phyloP scores from a whole-genome alignment of 2,113 vertebrate species.

The Notiomystis cincta region DNA sequence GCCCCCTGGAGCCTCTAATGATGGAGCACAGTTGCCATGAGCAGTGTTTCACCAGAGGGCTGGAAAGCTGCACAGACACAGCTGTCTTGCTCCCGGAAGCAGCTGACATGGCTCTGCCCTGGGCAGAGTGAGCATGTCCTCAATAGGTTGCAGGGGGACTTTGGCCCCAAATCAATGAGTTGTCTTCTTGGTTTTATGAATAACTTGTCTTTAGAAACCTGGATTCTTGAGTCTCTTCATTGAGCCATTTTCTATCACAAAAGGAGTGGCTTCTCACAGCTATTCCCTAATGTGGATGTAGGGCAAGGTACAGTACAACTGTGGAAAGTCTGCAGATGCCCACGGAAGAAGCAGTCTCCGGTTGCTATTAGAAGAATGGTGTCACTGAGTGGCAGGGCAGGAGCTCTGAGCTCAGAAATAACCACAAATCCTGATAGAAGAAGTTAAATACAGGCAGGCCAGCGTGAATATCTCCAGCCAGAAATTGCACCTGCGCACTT shows the following conservation, averaged over 20 bases:
- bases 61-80: background rate
- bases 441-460: background rate
- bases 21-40: background rate
- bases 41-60: background rate
- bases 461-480: background rate
- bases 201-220: background rate
- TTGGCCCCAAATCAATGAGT: background rate
- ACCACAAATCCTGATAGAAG: background rate
- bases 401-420: background rate
- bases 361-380: background rate
- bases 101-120: background rate
- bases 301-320: background rate
- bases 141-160: background rate
- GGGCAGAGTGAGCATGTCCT: background rate
- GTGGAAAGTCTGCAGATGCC: background rate
- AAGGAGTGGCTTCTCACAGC: background rate
- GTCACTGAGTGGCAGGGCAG: background rate
- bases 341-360: background rate
- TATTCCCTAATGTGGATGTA: background rate
- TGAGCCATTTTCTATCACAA: background rate
- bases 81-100: background rate
- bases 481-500: background rate
- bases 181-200: background rate
- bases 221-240: background rate
- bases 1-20: background rate